Percentiles rank a stretch among this genome's conserved stretches.
Evolutionary conservation across 2,888 invertebrate species (phyloP).

Genomic region (Schizaphis graminum): DNA sequence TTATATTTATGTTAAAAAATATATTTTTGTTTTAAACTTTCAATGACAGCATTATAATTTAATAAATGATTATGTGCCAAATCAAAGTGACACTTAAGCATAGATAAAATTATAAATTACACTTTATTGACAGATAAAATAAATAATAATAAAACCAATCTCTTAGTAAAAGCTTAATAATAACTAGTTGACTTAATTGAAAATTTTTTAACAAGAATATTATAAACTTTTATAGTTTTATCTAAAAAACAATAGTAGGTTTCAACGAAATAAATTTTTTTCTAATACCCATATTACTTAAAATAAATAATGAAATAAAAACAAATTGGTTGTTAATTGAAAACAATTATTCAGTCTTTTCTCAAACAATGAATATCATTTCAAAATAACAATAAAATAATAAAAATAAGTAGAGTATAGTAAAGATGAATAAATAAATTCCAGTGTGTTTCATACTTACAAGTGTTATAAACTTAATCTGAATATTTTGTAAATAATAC

Average conservation of each 20-base stretch:
- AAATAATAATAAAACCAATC: not conserved
- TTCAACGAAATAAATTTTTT: not conserved
- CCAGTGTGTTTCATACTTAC: conserved; percentile 15
- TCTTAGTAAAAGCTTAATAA: not conserved
- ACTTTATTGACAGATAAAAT: not conserved
- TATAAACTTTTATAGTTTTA: not conserved
- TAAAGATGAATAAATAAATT: not conserved
- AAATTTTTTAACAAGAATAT: not conserved
- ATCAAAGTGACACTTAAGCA: not conserved
- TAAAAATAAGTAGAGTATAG: not conserved
- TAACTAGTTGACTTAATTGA: not conserved
- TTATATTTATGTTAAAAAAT: not conserved
- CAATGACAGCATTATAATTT: not conserved
- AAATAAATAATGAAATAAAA: not conserved
- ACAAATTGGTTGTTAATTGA: not conserved
- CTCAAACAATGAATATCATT: not conserved
- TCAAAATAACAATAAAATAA: not conserved
- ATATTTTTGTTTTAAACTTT: not conserved
- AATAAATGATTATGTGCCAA: not conserved
- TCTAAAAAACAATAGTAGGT: not conserved
- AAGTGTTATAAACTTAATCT: not conserved
- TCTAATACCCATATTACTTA: not conserved
- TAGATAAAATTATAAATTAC: not conserved
- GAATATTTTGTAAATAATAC: not conserved
- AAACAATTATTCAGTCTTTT: not conserved